Evolutionary conservation across 2,113 vertebrate species (phyloP).

Genomic region (Anser cygnoides): DNA sequence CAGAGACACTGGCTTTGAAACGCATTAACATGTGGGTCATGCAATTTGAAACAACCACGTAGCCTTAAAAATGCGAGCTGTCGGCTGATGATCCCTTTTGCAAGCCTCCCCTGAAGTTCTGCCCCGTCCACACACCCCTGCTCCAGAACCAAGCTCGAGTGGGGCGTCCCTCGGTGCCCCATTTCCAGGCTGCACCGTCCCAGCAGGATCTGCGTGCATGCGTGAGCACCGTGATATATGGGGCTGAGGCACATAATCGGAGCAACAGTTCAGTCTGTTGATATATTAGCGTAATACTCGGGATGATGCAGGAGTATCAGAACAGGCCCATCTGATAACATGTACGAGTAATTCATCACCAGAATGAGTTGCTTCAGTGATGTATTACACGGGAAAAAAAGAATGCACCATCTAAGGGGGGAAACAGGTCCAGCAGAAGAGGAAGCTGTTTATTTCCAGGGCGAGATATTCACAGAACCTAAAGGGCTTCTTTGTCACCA

Average conservation of each 20-base stretch:
- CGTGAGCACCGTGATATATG: background rate
- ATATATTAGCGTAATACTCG: conserved; percentile 41
- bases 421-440: background rate
- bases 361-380: conserved; percentile 15
- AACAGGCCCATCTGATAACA: conserved; percentile 43
- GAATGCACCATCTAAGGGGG: background rate
- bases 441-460: background rate
- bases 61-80: too few relatives aligned
- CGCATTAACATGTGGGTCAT: background rate
- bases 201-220: background rate
- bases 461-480: background rate
- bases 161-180: background rate
- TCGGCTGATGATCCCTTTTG: background rate
- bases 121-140: background rate
- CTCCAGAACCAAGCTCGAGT: background rate
- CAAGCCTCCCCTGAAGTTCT: background rate
- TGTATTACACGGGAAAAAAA: conserved; percentile 11
- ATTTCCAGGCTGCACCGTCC: background rate
- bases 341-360: conserved; percentile 28
- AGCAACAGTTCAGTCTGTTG: conserved; percentile 22
- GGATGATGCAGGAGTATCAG: conserved; percentile 63
- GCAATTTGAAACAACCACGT: background rate
- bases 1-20: background rate
- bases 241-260: background rate
- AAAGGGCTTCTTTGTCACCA: background rate